These are phyloP conservation scores for Muraenolepis orangiensis DNA, from an alignment of 2,797 vertebrate genomes.

Conservation along the genomic window DNA sequence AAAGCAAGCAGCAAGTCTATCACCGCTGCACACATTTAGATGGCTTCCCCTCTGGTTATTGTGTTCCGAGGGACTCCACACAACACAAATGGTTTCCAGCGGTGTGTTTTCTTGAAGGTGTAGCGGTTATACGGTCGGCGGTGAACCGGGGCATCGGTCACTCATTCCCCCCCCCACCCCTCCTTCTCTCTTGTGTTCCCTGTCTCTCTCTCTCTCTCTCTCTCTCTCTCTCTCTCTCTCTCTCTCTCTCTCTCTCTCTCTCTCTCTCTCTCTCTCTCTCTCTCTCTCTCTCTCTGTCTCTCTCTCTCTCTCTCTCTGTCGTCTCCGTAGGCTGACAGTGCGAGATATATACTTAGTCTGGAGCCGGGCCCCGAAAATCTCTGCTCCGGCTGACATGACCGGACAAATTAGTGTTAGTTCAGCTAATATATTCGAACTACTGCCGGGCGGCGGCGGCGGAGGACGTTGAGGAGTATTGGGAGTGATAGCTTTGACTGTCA, in stretches of 20 bases:
- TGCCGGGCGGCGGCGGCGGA: conserved; percentile 44
- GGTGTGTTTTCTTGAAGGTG: background rate
- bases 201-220: background rate
- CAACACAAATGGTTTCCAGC: background rate
- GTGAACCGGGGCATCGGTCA: conserved; percentile 18
- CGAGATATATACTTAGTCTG: conserved; percentile 27
- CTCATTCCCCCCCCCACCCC: background rate
- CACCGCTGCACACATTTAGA: background rate
- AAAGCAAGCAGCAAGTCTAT: no score
- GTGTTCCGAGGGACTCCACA: background rate
- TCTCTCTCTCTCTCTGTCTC: no score
- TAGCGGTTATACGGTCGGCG: background rate
- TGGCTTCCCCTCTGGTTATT: background rate
- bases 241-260: no score
- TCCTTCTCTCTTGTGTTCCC: conserved; percentile 4
- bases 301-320: background rate
- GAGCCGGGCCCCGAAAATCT: conserved; percentile 32
- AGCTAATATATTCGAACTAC: conserved; percentile 63
- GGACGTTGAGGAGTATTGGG: conserved; percentile 67
- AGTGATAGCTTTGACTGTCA: conserved; percentile 68
- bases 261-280: no score
- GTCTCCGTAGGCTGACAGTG: conserved; percentile 22
- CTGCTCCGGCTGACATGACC: conserved; percentile 57
- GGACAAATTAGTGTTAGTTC: conserved; percentile 69
- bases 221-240: no score